phyloP scores from a whole-genome alignment of 2,888 invertebrate species.

The Erannis defoliaria region DNA sequence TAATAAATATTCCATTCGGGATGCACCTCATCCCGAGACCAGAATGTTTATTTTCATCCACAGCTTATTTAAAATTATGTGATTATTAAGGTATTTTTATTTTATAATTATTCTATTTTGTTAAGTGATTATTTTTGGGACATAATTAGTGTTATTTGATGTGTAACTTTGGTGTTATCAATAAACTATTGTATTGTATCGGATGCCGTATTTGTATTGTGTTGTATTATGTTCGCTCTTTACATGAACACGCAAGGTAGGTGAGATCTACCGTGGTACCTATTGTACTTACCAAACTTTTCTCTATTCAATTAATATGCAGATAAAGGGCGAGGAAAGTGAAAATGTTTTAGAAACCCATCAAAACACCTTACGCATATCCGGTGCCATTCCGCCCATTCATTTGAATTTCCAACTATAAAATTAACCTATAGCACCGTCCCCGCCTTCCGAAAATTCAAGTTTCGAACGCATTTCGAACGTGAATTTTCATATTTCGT shows the following conservation, averaged over 20 bases:
- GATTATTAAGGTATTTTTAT: too few species aligned
- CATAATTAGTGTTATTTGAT: too few species aligned
- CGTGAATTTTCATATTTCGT: slow-evolving; percentile 41
- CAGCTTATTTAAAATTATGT: too few species aligned
- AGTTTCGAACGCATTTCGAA: slow-evolving; percentile 29
- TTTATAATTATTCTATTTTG: too few species aligned
- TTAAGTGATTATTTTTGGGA: too few species aligned
- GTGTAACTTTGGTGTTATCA: too few species aligned
- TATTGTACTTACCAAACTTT: slow-evolving; percentile 10
- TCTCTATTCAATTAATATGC: slow-evolving; percentile 3
- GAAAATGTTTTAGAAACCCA: slow-evolving; percentile 29
- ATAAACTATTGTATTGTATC: too few species aligned
- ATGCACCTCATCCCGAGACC: too few species aligned
- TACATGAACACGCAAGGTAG: not conserved
- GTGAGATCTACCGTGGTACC: not conserved
- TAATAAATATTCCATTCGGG: too few species aligned
- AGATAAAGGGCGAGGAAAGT: slow-evolving; percentile 24
- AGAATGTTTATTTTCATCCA: too few species aligned
- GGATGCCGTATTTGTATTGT: too few species aligned
- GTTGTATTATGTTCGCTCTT: too few species aligned
- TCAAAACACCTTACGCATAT: slow-evolving; percentile 28
- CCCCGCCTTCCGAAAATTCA: slow-evolving; percentile 34
- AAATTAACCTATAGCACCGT: slow-evolving; percentile 32
- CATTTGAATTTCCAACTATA: slow-evolving; percentile 37
- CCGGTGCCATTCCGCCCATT: slow-evolving; percentile 32